These are phyloP conservation scores for Brachionus paranguensis DNA, from an alignment of 1,140 invertebrate species.

Conservation along the genomic window DNA sequence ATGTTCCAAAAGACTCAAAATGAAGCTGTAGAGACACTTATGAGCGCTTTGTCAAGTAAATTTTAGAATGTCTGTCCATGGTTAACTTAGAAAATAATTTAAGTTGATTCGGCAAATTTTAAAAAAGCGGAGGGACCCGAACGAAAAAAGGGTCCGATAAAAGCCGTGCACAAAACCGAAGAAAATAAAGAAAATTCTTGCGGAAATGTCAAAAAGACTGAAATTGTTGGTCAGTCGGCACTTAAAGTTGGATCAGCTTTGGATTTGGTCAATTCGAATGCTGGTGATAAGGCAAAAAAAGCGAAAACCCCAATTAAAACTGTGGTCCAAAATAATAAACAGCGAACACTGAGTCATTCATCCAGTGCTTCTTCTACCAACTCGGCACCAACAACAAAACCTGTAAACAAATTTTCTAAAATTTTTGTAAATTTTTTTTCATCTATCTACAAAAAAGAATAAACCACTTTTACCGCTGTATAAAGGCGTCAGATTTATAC, in stretches of 20 bases:
- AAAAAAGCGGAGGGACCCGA: not conserved
- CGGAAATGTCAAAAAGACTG: not conserved
- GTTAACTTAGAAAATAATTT: not conserved
- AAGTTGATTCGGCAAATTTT: not conserved
- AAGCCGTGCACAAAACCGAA: not conserved
- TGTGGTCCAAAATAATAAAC: not conserved
- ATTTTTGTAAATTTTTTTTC: not conserved
- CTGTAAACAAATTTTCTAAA: not conserved
- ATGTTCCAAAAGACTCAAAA: not conserved
- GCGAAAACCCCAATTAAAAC: not conserved
- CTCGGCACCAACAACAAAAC: not conserved
- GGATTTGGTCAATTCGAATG: not conserved
- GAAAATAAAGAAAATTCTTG: not conserved
- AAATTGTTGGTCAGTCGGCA: not conserved
- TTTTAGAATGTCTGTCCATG: not conserved
- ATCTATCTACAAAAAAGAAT: not conserved
- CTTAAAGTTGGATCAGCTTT: not conserved
- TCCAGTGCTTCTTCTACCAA: not conserved
- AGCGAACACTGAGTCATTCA: not conserved
- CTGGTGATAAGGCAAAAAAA: not conserved
- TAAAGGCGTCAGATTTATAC: slow-evolving; percentile 19
- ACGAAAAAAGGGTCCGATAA: not conserved
- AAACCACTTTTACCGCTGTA: slow-evolving; percentile 16
- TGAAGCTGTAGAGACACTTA: not conserved
- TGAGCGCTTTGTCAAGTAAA: not conserved